These are phyloP conservation scores for Macaca nemestrina DNA, from an alignment of 2,113 vertebrate species.

Conservation along the genomic window DNA sequence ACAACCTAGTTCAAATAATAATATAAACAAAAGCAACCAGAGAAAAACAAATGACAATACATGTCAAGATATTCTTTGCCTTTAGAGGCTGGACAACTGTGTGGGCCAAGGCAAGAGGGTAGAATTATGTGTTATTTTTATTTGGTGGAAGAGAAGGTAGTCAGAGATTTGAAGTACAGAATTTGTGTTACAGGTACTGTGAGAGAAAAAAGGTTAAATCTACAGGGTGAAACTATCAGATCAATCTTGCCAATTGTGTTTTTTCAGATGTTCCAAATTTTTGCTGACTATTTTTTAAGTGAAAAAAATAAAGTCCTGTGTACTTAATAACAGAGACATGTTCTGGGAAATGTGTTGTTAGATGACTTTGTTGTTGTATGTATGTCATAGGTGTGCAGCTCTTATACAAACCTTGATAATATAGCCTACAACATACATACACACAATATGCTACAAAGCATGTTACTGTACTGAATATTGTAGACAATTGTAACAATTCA, in stretches of 20 bases:
- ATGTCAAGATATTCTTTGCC: background rate
- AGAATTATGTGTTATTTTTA: background rate
- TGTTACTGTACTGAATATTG: background rate
- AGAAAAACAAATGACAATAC: background rate
- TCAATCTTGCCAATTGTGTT: background rate
- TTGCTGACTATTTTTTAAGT: conserved; percentile 3
- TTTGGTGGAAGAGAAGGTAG: background rate
- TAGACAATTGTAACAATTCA: background rate
- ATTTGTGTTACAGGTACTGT: background rate
- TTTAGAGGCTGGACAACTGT: background rate
- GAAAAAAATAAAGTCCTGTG: background rate
- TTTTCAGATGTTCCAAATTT: background rate
- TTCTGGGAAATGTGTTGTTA: background rate
- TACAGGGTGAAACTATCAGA: background rate
- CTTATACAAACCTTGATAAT: background rate
- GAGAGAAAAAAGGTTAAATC: background rate
- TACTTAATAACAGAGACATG: background rate
- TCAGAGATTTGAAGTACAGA: background rate
- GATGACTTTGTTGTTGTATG: background rate
- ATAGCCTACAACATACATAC: background rate
- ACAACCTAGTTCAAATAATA: background rate
- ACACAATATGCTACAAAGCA: background rate
- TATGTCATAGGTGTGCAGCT: background rate
- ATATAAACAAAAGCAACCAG: background rate
- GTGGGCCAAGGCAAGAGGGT: background rate